Conservation (phyloP, 2,888 invertebrate genomes). For the Tinea semifulvella region DNA sequence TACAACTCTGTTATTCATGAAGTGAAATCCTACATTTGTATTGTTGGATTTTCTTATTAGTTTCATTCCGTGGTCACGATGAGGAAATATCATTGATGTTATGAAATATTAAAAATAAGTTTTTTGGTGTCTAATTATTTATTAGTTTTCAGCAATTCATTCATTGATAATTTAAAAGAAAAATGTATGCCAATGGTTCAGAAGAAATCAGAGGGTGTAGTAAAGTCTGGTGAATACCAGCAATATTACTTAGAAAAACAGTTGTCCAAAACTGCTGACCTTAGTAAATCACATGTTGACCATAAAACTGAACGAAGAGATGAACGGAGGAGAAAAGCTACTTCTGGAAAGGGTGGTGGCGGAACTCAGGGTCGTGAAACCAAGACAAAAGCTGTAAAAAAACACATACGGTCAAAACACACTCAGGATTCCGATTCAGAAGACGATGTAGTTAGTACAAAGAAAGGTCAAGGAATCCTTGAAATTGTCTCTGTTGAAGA, state of each 20-base stretch:
- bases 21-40: too few species aligned
- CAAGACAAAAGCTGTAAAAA: conserved; percentile 93
- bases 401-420: conserved; percentile 71
- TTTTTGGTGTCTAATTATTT: conserved; percentile 15
- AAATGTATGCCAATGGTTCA: conserved; percentile 73
- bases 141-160: conserved; percentile 71
- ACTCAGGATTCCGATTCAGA: conserved; percentile 74
- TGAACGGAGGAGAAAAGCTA: conserved; percentile 87
- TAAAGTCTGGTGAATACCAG: conserved; percentile 80
- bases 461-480: conserved; percentile 52
- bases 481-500: conserved; percentile 74
- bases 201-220: conserved; percentile 72
- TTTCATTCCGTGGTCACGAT: too few species aligned
- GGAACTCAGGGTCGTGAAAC: conserved; percentile 94
- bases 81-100: too few species aligned
- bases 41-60: too few species aligned
- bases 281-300: conserved; percentile 46
- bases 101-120: background rate
- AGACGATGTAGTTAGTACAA: conserved; percentile 63
- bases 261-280: conserved; percentile 47
- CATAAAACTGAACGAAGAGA: conserved; percentile 80
- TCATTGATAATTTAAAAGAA: conserved; percentile 73
- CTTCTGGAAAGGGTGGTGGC: conserved; percentile 88
- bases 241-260: conserved; percentile 76
- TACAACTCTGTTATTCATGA: too few species aligned